Evolutionary conservation across 2,888 invertebrate species (phyloP).

Genomic region (Rhodophaea formosa): DNA sequence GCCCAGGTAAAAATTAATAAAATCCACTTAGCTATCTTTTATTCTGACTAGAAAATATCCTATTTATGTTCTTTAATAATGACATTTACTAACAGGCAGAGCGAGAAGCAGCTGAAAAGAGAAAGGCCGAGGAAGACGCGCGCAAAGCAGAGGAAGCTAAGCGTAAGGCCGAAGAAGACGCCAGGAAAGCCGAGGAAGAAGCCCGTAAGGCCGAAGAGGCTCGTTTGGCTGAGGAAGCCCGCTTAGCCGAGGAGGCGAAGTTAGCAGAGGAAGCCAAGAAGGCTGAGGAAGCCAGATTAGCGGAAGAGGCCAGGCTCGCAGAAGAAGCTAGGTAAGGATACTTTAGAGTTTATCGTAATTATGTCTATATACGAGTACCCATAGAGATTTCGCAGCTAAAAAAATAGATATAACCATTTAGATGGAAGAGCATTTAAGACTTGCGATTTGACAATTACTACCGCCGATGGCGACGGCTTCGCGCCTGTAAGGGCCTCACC

Average conservation of each 20-base stretch:
- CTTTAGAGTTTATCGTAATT: neutral
- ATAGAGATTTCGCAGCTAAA: no score
- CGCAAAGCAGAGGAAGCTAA: conserved; percentile 75
- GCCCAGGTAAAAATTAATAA: conserved; percentile 50
- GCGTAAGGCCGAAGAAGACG: conserved; percentile 74
- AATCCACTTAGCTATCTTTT: no score
- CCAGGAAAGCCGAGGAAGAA: conserved; percentile 73
- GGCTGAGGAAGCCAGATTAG: conserved; percentile 63
- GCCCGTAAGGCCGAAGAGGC: conserved; percentile 70
- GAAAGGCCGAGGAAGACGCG: conserved; percentile 79
- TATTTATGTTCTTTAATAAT: neutral
- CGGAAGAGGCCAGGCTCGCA: conserved; percentile 54
- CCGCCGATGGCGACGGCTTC: no score
- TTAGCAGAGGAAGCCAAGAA: conserved; percentile 60
- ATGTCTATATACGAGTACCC: no score
- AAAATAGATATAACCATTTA: no score
- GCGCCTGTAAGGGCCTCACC: no score
- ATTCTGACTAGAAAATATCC: no score
- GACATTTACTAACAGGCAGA: conserved; percentile 47
- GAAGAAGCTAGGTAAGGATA: conserved; percentile 2
- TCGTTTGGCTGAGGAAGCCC: conserved; percentile 65
- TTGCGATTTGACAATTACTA: no score
- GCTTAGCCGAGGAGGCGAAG: conserved; percentile 64
- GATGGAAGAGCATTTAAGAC: no score
- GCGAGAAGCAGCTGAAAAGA: conserved; percentile 70